Evolutionary conservation across 2,888 invertebrate genomes (phyloP).

Genomic region (Bimastos eiseni): DNA sequence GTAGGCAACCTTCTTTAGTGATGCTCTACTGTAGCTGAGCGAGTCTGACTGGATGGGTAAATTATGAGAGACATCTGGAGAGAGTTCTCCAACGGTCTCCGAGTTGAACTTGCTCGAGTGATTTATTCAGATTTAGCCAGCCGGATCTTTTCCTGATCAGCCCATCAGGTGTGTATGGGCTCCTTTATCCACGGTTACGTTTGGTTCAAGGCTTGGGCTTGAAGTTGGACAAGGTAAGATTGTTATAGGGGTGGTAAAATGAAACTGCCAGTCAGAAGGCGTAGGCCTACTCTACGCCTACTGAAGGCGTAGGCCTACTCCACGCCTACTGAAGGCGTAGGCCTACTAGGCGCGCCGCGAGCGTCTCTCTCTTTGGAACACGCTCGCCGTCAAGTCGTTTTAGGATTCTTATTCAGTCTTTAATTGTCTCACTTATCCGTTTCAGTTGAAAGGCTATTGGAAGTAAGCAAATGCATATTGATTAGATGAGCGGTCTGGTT

Average conservation of each 20-base stretch:
- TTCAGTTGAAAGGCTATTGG: too few relatives aligned
- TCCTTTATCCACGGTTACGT: neutral
- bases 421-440: too few relatives aligned
- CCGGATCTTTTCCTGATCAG: neutral
- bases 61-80: constrained; percentile 2
- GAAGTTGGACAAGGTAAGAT: neutral
- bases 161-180: neutral
- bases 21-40: neutral
- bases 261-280: neutral
- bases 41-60: neutral
- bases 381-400: too few relatives aligned
- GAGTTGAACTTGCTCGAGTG: neutral
- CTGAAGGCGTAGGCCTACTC: too few relatives aligned
- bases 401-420: too few relatives aligned
- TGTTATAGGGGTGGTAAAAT: neutral
- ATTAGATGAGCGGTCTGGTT: too few relatives aligned
- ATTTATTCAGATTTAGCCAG: neutral
- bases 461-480: too few relatives aligned
- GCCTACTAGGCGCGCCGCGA: too few relatives aligned
- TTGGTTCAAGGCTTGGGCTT: neutral
- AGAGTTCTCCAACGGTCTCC: neutral
- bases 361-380: too few relatives aligned
- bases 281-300: neutral
- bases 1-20: neutral
- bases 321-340: too few relatives aligned